A percentile compares a stretch with the other conserved stretches of the same genome.
Evolutionary conservation across 1,140 invertebrate species (phyloP).

Genomic region (Drosophila melanica): DNA sequence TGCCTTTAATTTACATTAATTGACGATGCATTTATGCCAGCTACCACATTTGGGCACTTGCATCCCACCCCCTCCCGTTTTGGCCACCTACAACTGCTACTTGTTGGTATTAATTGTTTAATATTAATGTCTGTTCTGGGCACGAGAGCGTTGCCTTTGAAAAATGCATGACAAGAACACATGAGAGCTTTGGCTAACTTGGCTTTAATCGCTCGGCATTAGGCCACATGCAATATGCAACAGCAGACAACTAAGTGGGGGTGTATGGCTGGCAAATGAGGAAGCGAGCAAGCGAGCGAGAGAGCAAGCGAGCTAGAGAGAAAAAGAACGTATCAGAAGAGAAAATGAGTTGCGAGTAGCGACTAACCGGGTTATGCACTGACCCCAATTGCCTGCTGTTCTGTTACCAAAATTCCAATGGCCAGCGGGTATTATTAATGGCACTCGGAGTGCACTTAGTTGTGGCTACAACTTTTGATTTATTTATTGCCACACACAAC

Average conservation of each 20-base stretch:
- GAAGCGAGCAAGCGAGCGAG: too few relatives aligned
- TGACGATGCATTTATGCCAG: constrained; percentile 66
- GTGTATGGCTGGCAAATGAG: too few relatives aligned
- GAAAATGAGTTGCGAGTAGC: too few relatives aligned
- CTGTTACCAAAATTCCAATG: constrained; percentile 38
- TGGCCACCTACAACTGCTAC: not conserved
- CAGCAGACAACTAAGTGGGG: constrained; percentile 4
- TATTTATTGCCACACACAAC: constrained; percentile 33
- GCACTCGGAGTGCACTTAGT: constrained; percentile 48
- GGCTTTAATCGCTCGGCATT: constrained; percentile 54
- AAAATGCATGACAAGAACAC: constrained; percentile 60
- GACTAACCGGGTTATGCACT: constrained; percentile 45
- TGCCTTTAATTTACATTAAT: constrained; percentile 81
- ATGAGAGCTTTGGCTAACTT: constrained; percentile 32
- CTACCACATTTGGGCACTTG: constrained; percentile 34
- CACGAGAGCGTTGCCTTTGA: constrained; percentile 25
- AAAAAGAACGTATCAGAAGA: too few relatives aligned
- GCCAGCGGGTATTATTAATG: constrained; percentile 46
- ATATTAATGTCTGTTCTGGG: constrained; percentile 40
- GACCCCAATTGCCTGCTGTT: constrained; percentile 24
- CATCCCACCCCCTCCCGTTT: not conserved
- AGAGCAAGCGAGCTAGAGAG: not conserved
- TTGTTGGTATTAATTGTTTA: constrained; percentile 52
- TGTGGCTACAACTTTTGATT: constrained; percentile 48
- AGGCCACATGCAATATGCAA: constrained; percentile 52